Conservation (phyloP, 1,140 invertebrate genomes). For the Drosophila tani region DNA sequence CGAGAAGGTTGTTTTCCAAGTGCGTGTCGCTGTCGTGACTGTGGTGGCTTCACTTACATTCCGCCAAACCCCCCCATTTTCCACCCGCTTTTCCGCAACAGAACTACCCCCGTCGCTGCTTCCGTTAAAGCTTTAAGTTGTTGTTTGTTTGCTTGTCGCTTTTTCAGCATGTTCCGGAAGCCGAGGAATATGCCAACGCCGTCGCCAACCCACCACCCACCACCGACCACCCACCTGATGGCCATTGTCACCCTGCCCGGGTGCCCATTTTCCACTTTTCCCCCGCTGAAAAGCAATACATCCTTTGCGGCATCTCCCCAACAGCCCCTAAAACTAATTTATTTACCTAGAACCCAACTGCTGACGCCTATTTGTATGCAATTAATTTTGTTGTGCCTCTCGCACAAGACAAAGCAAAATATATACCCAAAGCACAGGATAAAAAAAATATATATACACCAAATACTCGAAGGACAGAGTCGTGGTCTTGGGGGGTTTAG, state of each 20-base stretch:
- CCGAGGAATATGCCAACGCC: conserved; percentile 5
- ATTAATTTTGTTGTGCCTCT: conserved; percentile 65
- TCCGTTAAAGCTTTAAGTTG: conserved; percentile 45
- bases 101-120: conserved; percentile 16
- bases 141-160: conserved; percentile 35
- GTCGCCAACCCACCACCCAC: conserved; percentile 16
- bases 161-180: conserved; percentile 46
- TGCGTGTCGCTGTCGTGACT: conserved; percentile 37
- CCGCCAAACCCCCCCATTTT: background rate
- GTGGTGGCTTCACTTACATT: conserved; percentile 24
- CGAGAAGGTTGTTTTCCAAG: conserved; percentile 30
- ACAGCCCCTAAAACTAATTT: conserved; percentile 48
- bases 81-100: conserved; percentile 1
- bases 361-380: conserved; percentile 73
- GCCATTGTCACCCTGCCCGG: conserved; percentile 9
- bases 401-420: conserved; percentile 8
- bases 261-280: background rate
- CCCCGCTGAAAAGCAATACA: conserved; percentile 18
- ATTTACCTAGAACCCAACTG: conserved; percentile 52
- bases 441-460: background rate
- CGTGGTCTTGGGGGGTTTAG: background rate
- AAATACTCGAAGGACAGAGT: background rate
- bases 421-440: conserved; percentile 12
- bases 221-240: conserved; percentile 31
- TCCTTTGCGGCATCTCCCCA: conserved; percentile 12